A percentile compares a stretch with the other conserved stretches of the same genome.
These are phyloP conservation scores for Popillia japonica DNA, from an alignment of 1,140 invertebrate species.

Conservation along the genomic window DNA sequence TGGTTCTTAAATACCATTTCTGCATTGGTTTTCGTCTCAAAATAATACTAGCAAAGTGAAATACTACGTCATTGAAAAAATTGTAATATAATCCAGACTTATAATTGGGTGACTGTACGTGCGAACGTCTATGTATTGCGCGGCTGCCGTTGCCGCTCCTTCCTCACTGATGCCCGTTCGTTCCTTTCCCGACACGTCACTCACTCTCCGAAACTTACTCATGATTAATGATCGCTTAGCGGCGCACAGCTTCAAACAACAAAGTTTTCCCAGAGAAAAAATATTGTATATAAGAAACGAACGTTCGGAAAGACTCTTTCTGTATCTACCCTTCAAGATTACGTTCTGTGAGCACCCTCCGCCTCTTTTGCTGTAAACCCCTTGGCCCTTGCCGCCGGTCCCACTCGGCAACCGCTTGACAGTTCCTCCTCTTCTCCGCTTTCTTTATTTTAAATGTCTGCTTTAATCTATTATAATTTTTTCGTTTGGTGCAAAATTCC, in stretches of 20 bases:
- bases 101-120: too few relatives aligned
- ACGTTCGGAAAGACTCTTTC: constrained; percentile 59
- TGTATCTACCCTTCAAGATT: constrained; percentile 61
- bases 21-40: too few relatives aligned
- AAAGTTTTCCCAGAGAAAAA: constrained; percentile 72
- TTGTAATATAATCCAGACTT: too few relatives aligned
- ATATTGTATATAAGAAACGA: constrained; percentile 67
- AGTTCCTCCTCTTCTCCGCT: constrained; percentile 43
- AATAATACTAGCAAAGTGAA: too few relatives aligned
- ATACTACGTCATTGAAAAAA: too few relatives aligned
- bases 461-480: constrained; percentile 47
- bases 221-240: constrained; percentile 70
- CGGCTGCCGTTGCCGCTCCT: constrained; percentile 18
- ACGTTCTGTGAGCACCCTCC: constrained; percentile 51
- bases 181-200: constrained; percentile 63
- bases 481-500: constrained; percentile 16
- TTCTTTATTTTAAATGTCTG: constrained; percentile 47
- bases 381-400: constrained; percentile 31
- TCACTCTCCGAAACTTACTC: constrained; percentile 69
- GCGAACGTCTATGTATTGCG: too few relatives aligned
- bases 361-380: background rate
- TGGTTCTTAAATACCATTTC: too few relatives aligned
- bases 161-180: constrained; percentile 35
- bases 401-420: constrained; percentile 49
- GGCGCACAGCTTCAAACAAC: constrained; percentile 69